A percentile compares a stretch with the other conserved stretches of the same genome.
Conservation (phyloP, 2,113 vertebrate species). For the Anser brachyrhynchus region DNA sequence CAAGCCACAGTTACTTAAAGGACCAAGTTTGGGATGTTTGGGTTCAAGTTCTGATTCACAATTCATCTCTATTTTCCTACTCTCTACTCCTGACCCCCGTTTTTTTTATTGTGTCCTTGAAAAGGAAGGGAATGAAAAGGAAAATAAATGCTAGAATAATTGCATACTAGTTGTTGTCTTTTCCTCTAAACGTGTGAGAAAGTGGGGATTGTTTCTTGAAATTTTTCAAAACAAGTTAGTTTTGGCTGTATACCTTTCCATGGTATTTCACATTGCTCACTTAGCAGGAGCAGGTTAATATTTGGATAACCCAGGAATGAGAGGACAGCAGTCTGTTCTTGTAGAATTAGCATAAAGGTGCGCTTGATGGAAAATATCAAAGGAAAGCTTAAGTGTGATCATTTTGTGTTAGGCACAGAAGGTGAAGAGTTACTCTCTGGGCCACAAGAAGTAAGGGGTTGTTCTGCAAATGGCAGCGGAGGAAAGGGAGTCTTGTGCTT, state of each 20-base stretch:
- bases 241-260: neutral
- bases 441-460: neutral
- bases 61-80: neutral
- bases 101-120: neutral
- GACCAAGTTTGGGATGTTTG: neutral
- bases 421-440: neutral
- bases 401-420: neutral
- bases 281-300: neutral
- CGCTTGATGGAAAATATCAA: neutral
- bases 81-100: neutral
- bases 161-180: accelerated
- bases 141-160: neutral
- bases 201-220: neutral
- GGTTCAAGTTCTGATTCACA: neutral
- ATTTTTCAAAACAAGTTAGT: neutral
- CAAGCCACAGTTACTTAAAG: neutral
- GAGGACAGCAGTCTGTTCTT: neutral
- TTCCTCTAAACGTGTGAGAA: neutral
- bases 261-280: neutral
- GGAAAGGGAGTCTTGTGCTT: neutral
- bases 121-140: neutral
- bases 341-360: neutral
- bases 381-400: neutral
- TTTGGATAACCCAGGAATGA: neutral
- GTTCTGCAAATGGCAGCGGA: neutral